Base-by-base conservation (phyloP, 92 coral and sea anemone species). In the Virgularia gustaviana region DNA sequence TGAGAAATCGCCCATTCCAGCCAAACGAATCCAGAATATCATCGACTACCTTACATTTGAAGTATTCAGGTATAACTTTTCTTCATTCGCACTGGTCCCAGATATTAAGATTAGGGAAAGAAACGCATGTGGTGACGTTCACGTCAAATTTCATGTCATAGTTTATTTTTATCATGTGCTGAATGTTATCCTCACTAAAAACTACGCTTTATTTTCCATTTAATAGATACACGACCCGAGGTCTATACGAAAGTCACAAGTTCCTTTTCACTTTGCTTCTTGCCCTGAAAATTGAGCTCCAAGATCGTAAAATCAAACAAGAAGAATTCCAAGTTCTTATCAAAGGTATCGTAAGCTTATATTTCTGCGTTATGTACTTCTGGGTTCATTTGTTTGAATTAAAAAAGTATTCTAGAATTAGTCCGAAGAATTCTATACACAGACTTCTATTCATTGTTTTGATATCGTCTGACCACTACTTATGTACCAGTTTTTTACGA, bases 201-300 rank as follows among this genome's bases (percentile, higher is more conserved):
- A n/a, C n/a, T n/a, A n/a, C n/a, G n/a, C n/a, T n/a, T n/a, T n/a
- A n/a, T n/a, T n/a, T n/a, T n/a, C n/a, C n/a, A n/a, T n/a, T n/a
- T n/a, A n/a, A n/a, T 42, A 80, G 85, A 70, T 94, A 94, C 88
- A 94, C 96, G 30, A 88, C 96, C 8, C 96, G 99, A 39, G 99
- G 99, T 27, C 70, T 94, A 79, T 94, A 94, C 59, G 99, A 94
- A 75, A 96, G 88, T 24, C 99, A 94, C 73, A 94, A 94, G 81
- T 81, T 89, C 66, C 71, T 94, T 56, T 94, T 94, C 83, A 94
- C 99, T 10, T 60, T 94, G 66, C 42, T 94, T 64, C 78, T 94
- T 36, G 85, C 99, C 16, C 64, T 94, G 73, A 94, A 94, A 80
- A 94, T 94, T 47, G 96, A 94, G 72, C 68, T 94, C 25, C 90